phyloP scores from a whole-genome alignment of 2,888 invertebrate species.

The Archips xylosteana region DNA sequence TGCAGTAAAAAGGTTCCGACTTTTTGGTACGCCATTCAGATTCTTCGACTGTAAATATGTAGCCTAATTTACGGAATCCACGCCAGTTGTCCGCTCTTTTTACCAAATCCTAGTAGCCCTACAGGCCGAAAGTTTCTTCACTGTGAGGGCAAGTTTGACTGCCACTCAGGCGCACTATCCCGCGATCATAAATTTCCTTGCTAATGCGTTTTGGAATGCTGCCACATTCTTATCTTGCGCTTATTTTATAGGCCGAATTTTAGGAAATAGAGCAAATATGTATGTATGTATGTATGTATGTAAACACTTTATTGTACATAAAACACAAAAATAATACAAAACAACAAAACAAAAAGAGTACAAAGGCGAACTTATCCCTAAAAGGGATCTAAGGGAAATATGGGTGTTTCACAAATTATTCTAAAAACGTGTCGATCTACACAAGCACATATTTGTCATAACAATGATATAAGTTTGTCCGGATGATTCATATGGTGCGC shows the following conservation, averaged over 20 bases:
- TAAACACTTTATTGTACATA: no score
- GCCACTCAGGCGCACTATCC: slow-evolving; percentile 9
- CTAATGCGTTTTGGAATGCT: slow-evolving; percentile 56
- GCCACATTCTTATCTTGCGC: slow-evolving; percentile 46
- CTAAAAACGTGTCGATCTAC: not conserved
- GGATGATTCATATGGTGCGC: no score
- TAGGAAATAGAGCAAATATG: slow-evolving; percentile 4
- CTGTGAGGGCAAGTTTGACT: slow-evolving; percentile 6
- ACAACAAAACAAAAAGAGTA: no score
- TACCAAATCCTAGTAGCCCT: not conserved
- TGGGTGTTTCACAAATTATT: not conserved
- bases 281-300: no score
- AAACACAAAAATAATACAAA: no score
- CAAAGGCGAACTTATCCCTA: no score
- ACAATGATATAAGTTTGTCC: no score
- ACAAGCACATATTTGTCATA: not conserved
- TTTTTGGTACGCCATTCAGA: no score
- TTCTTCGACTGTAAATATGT: no score
- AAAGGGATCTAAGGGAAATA: no score
- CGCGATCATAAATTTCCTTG: slow-evolving; percentile 57
- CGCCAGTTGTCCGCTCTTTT: not conserved
- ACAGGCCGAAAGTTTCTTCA: slow-evolving; percentile 6
- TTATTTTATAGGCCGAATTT: not conserved
- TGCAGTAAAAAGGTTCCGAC: no score
- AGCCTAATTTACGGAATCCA: no score